These are phyloP conservation scores for Coturnix japonica DNA, from an alignment of 2,113 vertebrate species.

Conservation along the genomic window DNA sequence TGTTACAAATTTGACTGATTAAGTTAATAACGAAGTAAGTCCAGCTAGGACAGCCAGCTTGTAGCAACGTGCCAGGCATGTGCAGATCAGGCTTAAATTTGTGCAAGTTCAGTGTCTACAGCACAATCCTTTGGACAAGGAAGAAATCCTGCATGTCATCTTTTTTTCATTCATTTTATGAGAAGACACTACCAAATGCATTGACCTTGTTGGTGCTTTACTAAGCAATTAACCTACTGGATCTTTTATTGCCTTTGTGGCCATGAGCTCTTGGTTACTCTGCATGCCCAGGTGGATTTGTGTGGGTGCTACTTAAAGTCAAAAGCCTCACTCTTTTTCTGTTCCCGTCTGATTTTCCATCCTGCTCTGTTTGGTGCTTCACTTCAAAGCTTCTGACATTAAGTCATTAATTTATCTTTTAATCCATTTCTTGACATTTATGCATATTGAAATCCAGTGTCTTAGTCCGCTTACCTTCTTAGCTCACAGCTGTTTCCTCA, in stretches of 20 bases:
- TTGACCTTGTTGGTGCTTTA: slow-evolving; percentile 21
- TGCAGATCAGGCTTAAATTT: slow-evolving; percentile 14
- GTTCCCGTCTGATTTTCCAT: slow-evolving; percentile 12
- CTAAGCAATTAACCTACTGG: slow-evolving; percentile 43
- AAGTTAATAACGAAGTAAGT: not conserved
- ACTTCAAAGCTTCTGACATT: slow-evolving; percentile 35
- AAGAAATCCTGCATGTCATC: not conserved
- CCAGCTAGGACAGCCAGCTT: not conserved
- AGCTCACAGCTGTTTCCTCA: slow-evolving; percentile 28
- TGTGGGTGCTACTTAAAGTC: not conserved
- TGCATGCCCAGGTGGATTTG: not conserved
- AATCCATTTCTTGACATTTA: slow-evolving; percentile 34
- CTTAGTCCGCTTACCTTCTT: slow-evolving; percentile 37
- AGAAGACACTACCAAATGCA: not conserved
- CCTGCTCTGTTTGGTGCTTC: slow-evolving; percentile 8
- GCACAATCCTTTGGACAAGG: not conserved
- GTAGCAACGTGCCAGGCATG: not conserved
- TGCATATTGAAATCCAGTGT: slow-evolving; percentile 18
- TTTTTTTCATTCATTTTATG: slow-evolving; percentile 39
- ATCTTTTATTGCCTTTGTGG: slow-evolving; percentile 48
- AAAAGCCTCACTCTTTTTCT: not conserved
- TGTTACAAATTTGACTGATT: not conserved
- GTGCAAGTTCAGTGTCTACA: not conserved
- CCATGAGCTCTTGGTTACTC: not conserved
- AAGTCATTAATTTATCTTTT: slow-evolving; percentile 17